Evolutionary conservation across 2,888 invertebrate genomes (phyloP).

Genomic region (Scaeva pyrastri): DNA sequence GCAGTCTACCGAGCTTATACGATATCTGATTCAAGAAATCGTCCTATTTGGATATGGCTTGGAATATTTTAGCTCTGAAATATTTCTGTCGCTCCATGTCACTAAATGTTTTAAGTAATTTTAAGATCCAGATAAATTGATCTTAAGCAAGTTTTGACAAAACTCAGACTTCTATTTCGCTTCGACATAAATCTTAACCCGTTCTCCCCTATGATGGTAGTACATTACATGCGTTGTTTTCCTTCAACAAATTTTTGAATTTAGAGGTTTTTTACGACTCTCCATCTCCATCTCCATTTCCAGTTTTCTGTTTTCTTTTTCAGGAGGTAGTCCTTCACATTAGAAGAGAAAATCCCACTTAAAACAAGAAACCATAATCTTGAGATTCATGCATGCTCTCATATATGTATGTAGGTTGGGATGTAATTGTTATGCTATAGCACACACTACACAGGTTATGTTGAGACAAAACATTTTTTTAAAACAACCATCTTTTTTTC

Average conservation of each 20-base stretch:
- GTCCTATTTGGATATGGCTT: no score
- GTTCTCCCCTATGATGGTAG: neutral
- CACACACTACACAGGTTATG: conserved; percentile 21
- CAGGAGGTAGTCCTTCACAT: conserved; percentile 50
- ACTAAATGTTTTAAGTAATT: no score
- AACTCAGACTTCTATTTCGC: no score
- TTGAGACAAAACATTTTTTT: conserved; percentile 18
- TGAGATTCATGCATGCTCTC: conserved; percentile 61
- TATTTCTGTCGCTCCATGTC: no score
- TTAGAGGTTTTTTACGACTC: conserved; percentile 50
- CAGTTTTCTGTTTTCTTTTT: conserved; percentile 36
- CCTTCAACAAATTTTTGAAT: conserved; percentile 24
- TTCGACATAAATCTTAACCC: neutral
- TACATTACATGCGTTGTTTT: conserved; percentile 1
- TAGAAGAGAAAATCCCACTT: conserved; percentile 35
- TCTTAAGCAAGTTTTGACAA: no score
- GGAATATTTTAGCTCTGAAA: no score
- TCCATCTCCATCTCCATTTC: no score
- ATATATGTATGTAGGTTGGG: conserved; percentile 34
- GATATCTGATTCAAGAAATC: no score
- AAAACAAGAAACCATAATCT: conserved; percentile 56
- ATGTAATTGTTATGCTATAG: conserved; percentile 49
- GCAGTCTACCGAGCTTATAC: no score
- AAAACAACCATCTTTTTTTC: conserved; percentile 4
- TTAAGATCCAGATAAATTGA: no score